Conservation (phyloP, 1,140 invertebrate species). For the Mactra quadrangularis region DNA sequence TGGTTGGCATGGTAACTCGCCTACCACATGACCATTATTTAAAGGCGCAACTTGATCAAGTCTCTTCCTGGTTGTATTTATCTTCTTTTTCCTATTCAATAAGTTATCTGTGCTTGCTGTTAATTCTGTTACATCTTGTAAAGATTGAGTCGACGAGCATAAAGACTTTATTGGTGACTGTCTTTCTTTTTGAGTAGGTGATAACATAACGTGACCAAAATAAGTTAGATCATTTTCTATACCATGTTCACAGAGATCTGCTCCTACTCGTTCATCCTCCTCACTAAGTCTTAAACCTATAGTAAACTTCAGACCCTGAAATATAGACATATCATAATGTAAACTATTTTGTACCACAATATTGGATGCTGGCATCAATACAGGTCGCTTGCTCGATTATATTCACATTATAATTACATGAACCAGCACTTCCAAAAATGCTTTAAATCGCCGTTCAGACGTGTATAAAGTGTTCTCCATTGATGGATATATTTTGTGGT, state of each 20-base stretch:
- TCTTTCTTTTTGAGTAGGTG: not conserved
- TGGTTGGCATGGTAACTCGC: not conserved
- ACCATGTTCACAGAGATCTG: constrained; percentile 37
- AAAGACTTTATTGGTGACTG: not conserved
- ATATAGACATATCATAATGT: not conserved
- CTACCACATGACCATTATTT: not conserved
- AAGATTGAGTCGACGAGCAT: not conserved
- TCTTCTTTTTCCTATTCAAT: not conserved
- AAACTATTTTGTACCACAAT: not conserved
- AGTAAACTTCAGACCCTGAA: constrained; percentile 17
- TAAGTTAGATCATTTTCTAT: not conserved
- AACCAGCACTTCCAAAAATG: too few relatives aligned
- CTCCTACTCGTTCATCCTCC: constrained; percentile 26
- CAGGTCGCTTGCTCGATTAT: not conserved
- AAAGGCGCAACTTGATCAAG: constrained; percentile 16
- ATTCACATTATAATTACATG: not conserved
- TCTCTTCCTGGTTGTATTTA: not conserved
- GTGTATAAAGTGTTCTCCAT: too few relatives aligned
- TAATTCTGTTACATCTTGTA: not conserved
- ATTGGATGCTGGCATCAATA: not conserved
- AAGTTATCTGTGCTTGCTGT: not conserved
- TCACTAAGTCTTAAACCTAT: constrained; percentile 35
- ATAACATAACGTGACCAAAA: not conserved
- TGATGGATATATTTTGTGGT: too few relatives aligned
- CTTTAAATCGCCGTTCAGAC: too few relatives aligned